Evolutionary conservation across 64 coral and sea anemone genomes (phyloP), one percentile per base, ranked within the genome.

Genomic region (Actinia tenebrosa): DNA sequence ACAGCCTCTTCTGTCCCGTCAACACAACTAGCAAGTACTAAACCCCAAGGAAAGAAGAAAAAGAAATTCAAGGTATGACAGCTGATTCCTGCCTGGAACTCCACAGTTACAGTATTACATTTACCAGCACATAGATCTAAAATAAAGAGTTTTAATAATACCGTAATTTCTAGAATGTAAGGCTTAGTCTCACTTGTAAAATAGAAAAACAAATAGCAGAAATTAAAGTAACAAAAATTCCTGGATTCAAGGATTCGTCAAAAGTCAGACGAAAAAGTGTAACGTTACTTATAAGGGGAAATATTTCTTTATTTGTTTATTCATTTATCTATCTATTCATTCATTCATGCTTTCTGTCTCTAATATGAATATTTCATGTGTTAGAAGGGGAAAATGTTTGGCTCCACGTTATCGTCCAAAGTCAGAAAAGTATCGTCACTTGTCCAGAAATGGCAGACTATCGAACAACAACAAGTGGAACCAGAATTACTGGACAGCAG

Each of bases 381-480:
- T 81, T 50, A 18, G 1, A 16, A 53, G 79, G 43, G 19, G 3
- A 81, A 81, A 81, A 81, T 81, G 53, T 71, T 91, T 16, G 89
- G 89, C 10, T 46, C 89, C 14, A 72, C 89, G 7, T 71, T 91
- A 52, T 91, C 89, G 7, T 91, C 89, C n/a, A 91, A 91, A 26
- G 89, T 84, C 16, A 83, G 89, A 19, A 91, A 91, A 64, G 89
- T 91, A 37, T 91, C 89, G 8, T 86, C 89, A 1, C 83, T 91
- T 23, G 89, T 91, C 10, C 89, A 91, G 37, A 91, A 91, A 7
- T 91, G 89, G 89, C 89, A 91, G 83, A 91, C 69, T 45, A 86
- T 91, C 60, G 85, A 91, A 80, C 89, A 91, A 61, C 89, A 86
- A 80, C 83, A 86, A 77, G 81, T 78, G 79, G 68, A 91, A 86